Evolutionary conservation across 2,797 vertebrate genomes (phyloP).

Genomic region (Nasua narica): DNA sequence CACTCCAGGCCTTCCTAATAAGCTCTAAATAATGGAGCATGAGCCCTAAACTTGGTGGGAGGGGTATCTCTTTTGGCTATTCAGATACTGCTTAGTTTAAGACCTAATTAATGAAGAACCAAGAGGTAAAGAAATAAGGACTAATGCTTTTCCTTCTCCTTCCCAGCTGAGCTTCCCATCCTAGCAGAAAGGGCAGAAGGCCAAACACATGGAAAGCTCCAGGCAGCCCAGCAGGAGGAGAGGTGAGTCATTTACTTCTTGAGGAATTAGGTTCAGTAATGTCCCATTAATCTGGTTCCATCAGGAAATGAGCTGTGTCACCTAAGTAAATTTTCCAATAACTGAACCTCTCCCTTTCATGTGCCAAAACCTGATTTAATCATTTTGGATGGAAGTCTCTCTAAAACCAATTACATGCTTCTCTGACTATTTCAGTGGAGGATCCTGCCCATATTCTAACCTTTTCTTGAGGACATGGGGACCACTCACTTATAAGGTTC

Average conservation of each 20-base stretch:
- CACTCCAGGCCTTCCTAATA: neutral
- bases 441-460: slow-evolving; percentile 39
- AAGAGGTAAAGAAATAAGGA: neutral
- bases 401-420: slow-evolving; percentile 67
- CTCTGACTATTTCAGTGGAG: slow-evolving; percentile 51
- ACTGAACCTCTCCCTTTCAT: slow-evolving; percentile 65
- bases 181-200: slow-evolving; percentile 52
- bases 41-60: neutral
- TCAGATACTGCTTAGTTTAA: slow-evolving; percentile 17
- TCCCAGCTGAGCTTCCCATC: slow-evolving; percentile 12
- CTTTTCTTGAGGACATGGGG: slow-evolving; percentile 52
- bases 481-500: slow-evolving; percentile 19
- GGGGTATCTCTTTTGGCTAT: neutral
- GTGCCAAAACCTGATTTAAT: slow-evolving; percentile 72
- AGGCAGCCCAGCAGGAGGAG: slow-evolving; percentile 66
- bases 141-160: slow-evolving; percentile 26
- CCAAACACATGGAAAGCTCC: slow-evolving; percentile 54
- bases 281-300: slow-evolving; percentile 72
- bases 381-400: slow-evolving; percentile 64
- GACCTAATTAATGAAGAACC: slow-evolving; percentile 4
- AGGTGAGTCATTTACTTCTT: slow-evolving; percentile 72
- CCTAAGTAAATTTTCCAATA: slow-evolving; percentile 72
- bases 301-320: slow-evolving; percentile 76
- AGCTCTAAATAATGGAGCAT: neutral
- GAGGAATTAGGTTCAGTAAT: slow-evolving; percentile 67